Conservation (phyloP, 2,888 invertebrate species). For the Diaphora mendica region DNA sequence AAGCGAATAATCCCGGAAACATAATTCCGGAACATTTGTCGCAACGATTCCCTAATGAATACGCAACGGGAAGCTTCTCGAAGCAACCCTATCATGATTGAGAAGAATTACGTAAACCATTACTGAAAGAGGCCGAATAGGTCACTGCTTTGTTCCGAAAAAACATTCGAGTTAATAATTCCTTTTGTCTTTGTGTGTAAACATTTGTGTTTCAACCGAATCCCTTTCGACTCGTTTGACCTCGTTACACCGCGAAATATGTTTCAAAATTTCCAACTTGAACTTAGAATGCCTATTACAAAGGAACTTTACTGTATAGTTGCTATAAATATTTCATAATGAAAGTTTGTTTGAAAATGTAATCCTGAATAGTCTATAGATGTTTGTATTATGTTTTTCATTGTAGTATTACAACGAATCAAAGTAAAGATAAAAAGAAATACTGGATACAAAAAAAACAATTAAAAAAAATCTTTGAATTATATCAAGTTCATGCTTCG, state of each 20-base stretch:
- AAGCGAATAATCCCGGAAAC: conserved; percentile 69
- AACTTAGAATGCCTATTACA: conserved; percentile 46
- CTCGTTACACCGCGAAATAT: conserved; percentile 46
- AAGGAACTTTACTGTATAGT: conserved; percentile 43
- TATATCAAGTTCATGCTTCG: not conserved
- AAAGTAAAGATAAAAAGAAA: too few species aligned
- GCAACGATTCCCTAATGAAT: conserved; percentile 74
- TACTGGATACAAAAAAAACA: not conserved
- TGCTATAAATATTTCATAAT: conserved; percentile 48
- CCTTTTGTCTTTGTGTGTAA: conserved; percentile 52
- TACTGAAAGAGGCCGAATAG: conserved; percentile 59
- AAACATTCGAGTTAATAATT: conserved; percentile 65
- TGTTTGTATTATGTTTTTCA: not conserved
- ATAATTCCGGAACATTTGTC: conserved; percentile 73
- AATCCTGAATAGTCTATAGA: conserved; percentile 25
- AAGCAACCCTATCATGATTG: conserved; percentile 79
- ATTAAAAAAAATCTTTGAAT: not conserved
- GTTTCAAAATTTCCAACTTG: conserved; percentile 46
- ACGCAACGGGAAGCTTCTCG: conserved; percentile 63
- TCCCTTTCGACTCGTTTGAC: conserved; percentile 45
- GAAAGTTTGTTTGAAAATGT: conserved; percentile 41
- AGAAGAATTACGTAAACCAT: conserved; percentile 73
- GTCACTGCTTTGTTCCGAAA: conserved; percentile 57
- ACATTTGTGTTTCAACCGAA: conserved; percentile 38
- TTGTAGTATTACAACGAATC: not conserved